Percentiles rank a stretch among this genome's conserved stretches.
Conservation (phyloP, 2,797 vertebrate genomes). For the Coccyzus lansbergi region DNA sequence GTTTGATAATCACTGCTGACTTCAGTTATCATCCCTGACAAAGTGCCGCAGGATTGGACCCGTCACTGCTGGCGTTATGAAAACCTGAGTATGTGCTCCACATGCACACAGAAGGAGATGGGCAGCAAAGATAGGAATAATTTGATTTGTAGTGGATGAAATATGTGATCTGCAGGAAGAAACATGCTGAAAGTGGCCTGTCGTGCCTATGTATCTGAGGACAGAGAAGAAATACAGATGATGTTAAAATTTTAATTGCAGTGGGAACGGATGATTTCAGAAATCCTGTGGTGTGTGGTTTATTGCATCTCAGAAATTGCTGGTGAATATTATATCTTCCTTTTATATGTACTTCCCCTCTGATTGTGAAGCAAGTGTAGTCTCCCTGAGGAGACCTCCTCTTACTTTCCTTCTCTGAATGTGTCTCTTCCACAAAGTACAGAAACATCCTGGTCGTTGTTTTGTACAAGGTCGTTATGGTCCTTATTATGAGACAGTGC, state of each 20-base stretch:
- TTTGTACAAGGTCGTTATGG: background rate
- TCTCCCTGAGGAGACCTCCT: background rate
- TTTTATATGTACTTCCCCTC: background rate
- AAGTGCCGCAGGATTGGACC: background rate
- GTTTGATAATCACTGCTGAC: conserved; percentile 18
- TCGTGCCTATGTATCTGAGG: background rate
- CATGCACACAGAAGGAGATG: background rate
- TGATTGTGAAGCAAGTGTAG: background rate
- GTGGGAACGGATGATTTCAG: background rate
- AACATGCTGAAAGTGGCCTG: background rate
- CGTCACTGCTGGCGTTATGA: background rate
- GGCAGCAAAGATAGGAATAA: background rate
- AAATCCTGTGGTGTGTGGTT: background rate
- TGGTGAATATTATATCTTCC: background rate
- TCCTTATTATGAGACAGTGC: background rate
- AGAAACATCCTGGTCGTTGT: background rate
- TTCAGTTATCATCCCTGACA: background rate
- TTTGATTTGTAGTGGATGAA: background rate
- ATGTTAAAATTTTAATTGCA: background rate
- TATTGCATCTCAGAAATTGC: background rate
- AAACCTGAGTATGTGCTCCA: background rate
- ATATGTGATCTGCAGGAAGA: background rate
- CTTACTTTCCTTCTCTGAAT: background rate
- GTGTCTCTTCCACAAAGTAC: background rate
- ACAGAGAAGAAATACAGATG: background rate